Evolutionary conservation across 2,113 vertebrate genomes (phyloP), one percentile per base, ranked within the genome.

Genomic region (Trinectes maculatus): DNA sequence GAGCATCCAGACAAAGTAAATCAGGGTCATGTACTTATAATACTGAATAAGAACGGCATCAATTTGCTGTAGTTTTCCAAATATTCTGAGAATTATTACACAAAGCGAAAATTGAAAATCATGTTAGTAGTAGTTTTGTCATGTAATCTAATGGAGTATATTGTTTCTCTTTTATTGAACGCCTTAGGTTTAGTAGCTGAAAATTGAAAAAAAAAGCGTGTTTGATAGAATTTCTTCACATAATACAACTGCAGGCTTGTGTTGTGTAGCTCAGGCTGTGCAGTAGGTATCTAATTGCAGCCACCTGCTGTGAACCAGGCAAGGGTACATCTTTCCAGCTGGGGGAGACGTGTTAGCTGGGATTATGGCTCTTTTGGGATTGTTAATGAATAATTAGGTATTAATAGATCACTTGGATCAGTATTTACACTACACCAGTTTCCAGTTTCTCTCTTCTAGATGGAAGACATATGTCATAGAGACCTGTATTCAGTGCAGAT

Each of bases 321-420:
- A 65, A 63, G 9, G 3, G 24, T 21, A 51, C 18, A 64, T 75
- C 56, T 71, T 51, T 78, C 77, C 66, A 63, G 64, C 77, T 80
- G 77, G 47, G 72, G 74, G 43, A 73, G 46, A 68, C 61, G 67
- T 57, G 69, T 55, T 80, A 79, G 78, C 77, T 65, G 63, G 76
- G 68, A 80, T 56, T 74, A 84, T 51, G 9, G 25, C 52, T 67
- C 71, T 59, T 70, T 82, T 4, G 21, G 55, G 69, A 71, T 77
- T 72, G 83, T 78, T 78, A 76, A 67, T 47, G 26, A 33, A 40
- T 87, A 65, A 84, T 85, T 82, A 85, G 44, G 44, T 60, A 68
- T 73, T 80, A 75, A 75, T 78, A 59, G 49, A 59, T 71, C 67
- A 59, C 54, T 82, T 31, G 57, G 71, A 80, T 80, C 74, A 67